A percentile compares a stretch with the other conserved stretches of the same genome.
These are phyloP conservation scores for Lacerta agilis DNA, from an alignment of 2,797 vertebrate genomes.

Conservation along the genomic window DNA sequence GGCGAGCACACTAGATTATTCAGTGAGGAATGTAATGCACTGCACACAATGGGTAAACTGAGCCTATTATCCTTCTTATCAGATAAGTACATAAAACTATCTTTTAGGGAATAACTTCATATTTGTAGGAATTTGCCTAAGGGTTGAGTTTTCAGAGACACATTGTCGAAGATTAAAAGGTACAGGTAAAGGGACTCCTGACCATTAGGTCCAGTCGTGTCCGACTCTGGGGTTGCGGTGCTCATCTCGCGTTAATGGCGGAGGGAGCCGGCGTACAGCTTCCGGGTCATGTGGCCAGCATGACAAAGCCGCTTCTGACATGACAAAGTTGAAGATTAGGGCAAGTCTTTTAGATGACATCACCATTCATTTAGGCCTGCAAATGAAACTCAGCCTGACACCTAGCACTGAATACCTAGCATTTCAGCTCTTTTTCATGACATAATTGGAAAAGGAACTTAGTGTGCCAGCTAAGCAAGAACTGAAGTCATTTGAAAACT, in stretches of 20 bases:
- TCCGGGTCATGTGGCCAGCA: no score
- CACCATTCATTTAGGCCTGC: background rate
- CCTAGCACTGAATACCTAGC: background rate
- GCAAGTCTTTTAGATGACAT: background rate
- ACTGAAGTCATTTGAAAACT: constrained; percentile 5
- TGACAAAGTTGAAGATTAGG: background rate
- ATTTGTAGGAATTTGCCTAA: background rate
- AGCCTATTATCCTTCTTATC: background rate
- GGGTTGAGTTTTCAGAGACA: background rate
- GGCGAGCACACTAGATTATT: background rate
- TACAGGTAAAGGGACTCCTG: no score
- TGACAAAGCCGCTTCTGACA: no score
- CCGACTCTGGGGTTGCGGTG: no score
- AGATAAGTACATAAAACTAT: background rate
- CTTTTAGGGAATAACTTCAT: background rate
- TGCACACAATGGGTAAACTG: background rate
- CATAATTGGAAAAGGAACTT: background rate
- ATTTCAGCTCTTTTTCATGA: background rate
- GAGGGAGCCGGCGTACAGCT: no score
- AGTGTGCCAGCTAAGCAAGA: background rate
- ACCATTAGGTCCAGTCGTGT: no score
- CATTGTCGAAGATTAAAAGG: background rate
- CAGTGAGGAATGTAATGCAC: background rate
- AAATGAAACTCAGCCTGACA: background rate
- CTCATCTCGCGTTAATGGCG: no score